Evolutionary conservation across 2,888 invertebrate species (phyloP), one percentile per base, ranked within the genome.

Genomic region (Noctua pronuba): DNA sequence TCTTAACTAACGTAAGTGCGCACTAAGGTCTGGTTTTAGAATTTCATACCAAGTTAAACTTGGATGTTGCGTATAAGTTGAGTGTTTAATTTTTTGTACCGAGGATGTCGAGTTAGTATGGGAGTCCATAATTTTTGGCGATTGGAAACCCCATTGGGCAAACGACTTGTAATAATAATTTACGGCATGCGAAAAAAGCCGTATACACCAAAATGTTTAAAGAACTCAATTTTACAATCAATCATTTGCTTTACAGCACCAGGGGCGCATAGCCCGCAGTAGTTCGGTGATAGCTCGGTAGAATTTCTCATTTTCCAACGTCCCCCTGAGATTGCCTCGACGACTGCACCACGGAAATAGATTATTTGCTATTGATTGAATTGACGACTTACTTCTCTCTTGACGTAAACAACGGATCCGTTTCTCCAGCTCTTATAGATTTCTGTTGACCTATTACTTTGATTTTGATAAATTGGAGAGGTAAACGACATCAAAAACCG

Each of bases 321-420:
- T 90, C 91, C 91, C 84, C 91, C 70, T 79, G 93, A 92, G 93
- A 94, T 92, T 92, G 93, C 92, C 84, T 91, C 88, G 88, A 88
- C 90, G 89, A 92, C 90, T 92, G 93, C 92, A 94, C 87, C 91
- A 86, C 92, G 92, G 93, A 94, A 94, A 94, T 93, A 93, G 94
- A 94, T 93, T 93, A 93, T 94, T 94, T 93, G 92, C 91, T 93
- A 94, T 94, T 92, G 94, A 94, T 95, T 94, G 94, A 93, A 93
- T 93, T 90, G 91, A 86, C 90, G 91, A 80, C 88, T 88, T 88
- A 90, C 89, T 90, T 91, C 90, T 89, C 87, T 90, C 90, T 88
- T 88, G 87, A 88, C 86, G 91, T 92, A 92, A 94, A 94, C 92
- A 92, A 90, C 86, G 75, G 74, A 8, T 71, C 76, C 85, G 86